Evolutionary conservation across 2,113 vertebrate species (phyloP).

Genomic region (Entomyzon cyanotis): DNA sequence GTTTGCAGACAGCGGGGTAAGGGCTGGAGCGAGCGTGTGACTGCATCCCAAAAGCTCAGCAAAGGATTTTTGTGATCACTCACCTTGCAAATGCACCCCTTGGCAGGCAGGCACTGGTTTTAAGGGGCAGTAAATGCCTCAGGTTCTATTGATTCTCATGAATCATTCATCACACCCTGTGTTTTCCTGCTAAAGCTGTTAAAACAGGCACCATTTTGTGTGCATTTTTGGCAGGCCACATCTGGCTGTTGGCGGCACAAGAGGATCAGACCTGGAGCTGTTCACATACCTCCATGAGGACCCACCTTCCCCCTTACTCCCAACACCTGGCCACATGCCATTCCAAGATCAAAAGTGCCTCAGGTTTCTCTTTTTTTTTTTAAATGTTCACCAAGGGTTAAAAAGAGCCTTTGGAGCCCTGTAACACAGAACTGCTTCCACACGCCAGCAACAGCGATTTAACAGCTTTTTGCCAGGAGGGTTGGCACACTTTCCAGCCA

Average conservation of each 20-base stretch:
- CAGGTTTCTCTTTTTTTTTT: not conserved
- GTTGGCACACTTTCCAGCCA: conserved; percentile 48
- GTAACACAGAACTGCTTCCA: not conserved
- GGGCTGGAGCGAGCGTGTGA: not conserved
- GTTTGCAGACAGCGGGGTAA: not conserved
- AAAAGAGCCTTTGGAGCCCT: conserved; percentile 1
- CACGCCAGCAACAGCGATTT: not conserved
- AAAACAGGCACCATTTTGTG: not conserved
- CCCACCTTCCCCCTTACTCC: not conserved
- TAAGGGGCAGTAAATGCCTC: not conserved
- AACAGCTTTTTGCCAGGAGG: conserved; percentile 56
- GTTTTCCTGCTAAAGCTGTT: conserved; percentile 5
- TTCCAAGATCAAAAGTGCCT: not conserved
- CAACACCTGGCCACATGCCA: not conserved
- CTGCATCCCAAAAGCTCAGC: not conserved
- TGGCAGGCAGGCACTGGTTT: not conserved
- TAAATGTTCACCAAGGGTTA: not conserved
- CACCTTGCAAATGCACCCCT: not conserved
- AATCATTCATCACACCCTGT: not conserved
- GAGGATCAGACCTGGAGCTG: not conserved
- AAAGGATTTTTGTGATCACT: not conserved
- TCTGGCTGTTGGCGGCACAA: not conserved
- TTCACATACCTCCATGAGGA: not conserved
- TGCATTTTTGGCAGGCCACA: not conserved
- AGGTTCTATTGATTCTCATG: not conserved